Conservation (phyloP, 2,888 invertebrate species). For the Yponomeuta malinellus region DNA sequence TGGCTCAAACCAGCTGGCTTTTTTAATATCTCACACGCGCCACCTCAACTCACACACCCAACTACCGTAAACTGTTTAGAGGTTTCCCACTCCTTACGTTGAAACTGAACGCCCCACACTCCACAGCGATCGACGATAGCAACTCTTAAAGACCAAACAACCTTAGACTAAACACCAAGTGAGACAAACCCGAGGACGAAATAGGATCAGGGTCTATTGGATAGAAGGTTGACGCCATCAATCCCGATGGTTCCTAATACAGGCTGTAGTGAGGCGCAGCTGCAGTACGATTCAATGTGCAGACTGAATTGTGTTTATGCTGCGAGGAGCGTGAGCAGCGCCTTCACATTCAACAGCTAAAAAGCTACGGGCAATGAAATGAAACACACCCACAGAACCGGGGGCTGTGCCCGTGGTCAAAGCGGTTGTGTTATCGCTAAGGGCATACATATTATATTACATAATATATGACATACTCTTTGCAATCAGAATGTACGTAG, state of each 20-base stretch:
- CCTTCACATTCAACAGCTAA: conserved; percentile 27
- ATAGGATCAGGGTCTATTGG: background rate
- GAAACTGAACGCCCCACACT: background rate
- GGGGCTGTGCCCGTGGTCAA: no score
- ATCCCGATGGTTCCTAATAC: conserved; percentile 11
- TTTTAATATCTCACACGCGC: conserved; percentile 22
- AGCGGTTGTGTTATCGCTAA: background rate
- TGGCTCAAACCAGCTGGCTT: no score
- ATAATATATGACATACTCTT: background rate
- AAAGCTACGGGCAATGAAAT: conserved; percentile 20
- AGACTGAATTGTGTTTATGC: conserved; percentile 18
- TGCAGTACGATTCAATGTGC: conserved; percentile 25
- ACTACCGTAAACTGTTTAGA: background rate
- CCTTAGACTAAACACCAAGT: background rate
- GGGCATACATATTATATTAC: background rate
- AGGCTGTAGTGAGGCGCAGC: conserved; percentile 19
- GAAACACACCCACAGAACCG: background rate
- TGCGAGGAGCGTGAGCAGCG: conserved; percentile 29
- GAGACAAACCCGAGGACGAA: background rate
- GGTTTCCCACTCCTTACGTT: conserved; percentile 10
- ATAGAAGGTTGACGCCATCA: background rate
- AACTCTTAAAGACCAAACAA: background rate
- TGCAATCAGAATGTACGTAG: background rate
- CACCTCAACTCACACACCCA: conserved; percentile 4
- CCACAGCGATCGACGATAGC: background rate